Evolutionary conservation across 2,888 invertebrate species (phyloP).

Genomic region (Agriopis leucophaearia): DNA sequence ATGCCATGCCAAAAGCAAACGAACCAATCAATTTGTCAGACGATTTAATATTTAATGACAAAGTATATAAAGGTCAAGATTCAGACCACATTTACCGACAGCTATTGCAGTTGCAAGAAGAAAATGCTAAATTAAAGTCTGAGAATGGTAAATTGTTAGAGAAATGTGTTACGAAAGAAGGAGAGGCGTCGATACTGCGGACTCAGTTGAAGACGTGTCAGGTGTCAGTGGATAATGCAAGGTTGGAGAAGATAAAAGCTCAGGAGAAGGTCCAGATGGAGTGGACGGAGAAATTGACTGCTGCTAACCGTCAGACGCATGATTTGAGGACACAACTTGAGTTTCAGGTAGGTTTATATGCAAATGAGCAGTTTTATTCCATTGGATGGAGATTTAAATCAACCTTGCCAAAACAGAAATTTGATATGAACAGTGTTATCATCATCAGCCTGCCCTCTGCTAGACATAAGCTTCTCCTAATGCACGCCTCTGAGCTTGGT

Average conservation of each 20-base stretch:
- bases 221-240: constrained; percentile 73
- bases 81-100: constrained; percentile 68
- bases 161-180: constrained; percentile 85
- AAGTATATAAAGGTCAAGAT: constrained; percentile 67
- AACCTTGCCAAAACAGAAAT: too few species aligned
- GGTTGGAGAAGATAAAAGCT: constrained; percentile 74
- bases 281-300: constrained; percentile 79
- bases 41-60: constrained; percentile 70
- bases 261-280: constrained; percentile 81
- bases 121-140: constrained; percentile 75
- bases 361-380: too few species aligned
- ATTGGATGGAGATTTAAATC: too few species aligned
- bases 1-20: constrained; percentile 54
- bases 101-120: constrained; percentile 71
- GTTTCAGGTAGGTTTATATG: constrained; percentile 77
- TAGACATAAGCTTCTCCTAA: too few species aligned
- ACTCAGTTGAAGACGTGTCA: constrained; percentile 83
- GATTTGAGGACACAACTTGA: constrained; percentile 84
- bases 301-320: constrained; percentile 73
- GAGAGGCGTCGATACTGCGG: constrained; percentile 84
- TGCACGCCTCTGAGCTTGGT: too few species aligned
- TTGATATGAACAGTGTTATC: too few species aligned
- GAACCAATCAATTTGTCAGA: constrained; percentile 56
- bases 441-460: too few species aligned
- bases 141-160: constrained; percentile 79